Percentiles rank a stretch among this genome's conserved stretches.
Conservation (phyloP, 2,888 invertebrate species). For the Volucella inflata region DNA sequence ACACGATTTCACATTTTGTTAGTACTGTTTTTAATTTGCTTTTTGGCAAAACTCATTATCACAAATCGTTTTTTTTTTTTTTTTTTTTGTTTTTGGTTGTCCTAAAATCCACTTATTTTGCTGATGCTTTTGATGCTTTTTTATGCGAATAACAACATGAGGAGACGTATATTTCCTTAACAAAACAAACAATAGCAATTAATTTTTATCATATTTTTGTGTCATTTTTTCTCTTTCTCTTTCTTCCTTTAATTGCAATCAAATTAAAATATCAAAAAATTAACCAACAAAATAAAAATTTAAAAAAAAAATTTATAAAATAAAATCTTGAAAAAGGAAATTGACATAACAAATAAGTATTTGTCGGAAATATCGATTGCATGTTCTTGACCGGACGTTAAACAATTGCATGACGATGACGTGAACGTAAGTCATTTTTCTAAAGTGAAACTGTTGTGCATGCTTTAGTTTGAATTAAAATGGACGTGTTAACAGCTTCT, state of each 20-base stretch:
- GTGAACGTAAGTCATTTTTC: constrained; percentile 44
- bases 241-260: constrained; percentile 50
- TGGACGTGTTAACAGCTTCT: background rate
- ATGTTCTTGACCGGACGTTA: constrained; percentile 59
- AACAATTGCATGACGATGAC: constrained; percentile 58
- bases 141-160: constrained; percentile 34
- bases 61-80: constrained; percentile 22
- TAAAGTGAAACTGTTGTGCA: constrained; percentile 21
- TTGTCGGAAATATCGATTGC: constrained; percentile 64
- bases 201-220: constrained; percentile 35
- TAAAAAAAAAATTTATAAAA: constrained; percentile 14
- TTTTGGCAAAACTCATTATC: constrained; percentile 52
- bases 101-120: constrained; percentile 43
- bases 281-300: constrained; percentile 7
- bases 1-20: constrained; percentile 17
- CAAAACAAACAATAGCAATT: constrained; percentile 18
- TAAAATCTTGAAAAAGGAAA: constrained; percentile 43
- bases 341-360: constrained; percentile 59
- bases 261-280: constrained; percentile 17
- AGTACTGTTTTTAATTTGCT: constrained; percentile 33
- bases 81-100: background rate
- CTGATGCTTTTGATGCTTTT: constrained; percentile 65
- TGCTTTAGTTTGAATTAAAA: constrained; percentile 10
- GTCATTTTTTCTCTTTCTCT: constrained; percentile 38
- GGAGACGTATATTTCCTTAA: constrained; percentile 20